Conservation (phyloP, 2,888 invertebrate genomes). For the Acanthopleura granulata region DNA sequence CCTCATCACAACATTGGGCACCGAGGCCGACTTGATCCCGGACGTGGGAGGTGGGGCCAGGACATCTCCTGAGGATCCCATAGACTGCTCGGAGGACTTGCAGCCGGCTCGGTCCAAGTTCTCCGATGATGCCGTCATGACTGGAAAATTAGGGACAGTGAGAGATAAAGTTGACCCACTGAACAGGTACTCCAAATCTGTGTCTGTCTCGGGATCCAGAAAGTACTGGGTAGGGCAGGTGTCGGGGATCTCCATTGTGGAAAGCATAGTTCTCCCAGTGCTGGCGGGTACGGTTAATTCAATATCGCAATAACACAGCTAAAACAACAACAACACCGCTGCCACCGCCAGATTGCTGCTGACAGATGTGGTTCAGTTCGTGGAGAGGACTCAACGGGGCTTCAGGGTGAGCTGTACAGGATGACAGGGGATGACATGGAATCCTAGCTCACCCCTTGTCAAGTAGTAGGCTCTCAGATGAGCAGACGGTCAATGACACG, state of each 20-base stretch:
- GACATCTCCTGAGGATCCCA: background rate
- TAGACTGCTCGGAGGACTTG: background rate
- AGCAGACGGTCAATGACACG: too few relatives aligned
- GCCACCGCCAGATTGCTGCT: too few relatives aligned
- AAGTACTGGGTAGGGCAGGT: background rate
- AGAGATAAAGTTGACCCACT: background rate
- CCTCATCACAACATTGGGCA: constrained; percentile 36
- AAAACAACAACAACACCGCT: too few relatives aligned
- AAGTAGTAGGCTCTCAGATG: too few relatives aligned
- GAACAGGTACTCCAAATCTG: constrained; percentile 13
- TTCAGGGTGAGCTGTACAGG: too few relatives aligned
- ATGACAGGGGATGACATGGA: too few relatives aligned
- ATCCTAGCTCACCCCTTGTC: too few relatives aligned
- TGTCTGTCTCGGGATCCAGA: constrained; percentile 8
- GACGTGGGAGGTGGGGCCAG: background rate
- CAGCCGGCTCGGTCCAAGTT: background rate
- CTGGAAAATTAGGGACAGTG: constrained; percentile 6
- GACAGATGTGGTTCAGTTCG: too few relatives aligned
- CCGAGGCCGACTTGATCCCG: constrained; percentile 21
- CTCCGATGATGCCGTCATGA: constrained; percentile 9
- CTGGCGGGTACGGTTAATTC: background rate
- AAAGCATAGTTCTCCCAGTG: background rate
- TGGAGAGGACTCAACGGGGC: too few relatives aligned
- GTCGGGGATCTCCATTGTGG: background rate
- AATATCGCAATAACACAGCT: background rate